phyloP scores from a whole-genome alignment of 2,888 invertebrate species.

The Brachyopa scutellaris region DNA sequence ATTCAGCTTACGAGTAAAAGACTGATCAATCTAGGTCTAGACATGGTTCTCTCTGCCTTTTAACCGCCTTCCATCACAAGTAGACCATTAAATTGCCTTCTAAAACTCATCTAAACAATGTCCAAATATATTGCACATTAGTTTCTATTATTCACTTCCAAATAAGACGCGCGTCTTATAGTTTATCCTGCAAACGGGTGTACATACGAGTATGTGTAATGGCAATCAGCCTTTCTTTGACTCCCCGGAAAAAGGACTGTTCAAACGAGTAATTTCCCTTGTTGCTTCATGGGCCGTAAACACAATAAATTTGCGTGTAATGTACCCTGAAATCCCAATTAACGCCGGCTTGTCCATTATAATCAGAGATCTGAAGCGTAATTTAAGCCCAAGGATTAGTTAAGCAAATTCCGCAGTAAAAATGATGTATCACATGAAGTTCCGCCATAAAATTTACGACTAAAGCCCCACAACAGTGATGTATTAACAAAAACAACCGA shows the following conservation, averaged over 20 bases:
- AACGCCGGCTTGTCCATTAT: conserved; percentile 57
- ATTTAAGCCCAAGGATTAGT: conserved; percentile 57
- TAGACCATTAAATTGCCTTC: not conserved
- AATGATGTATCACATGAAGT: conserved; percentile 58
- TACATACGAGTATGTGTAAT: not conserved
- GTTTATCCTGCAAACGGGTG: no score
- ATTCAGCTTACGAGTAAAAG: no score
- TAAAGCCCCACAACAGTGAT: conserved; percentile 23
- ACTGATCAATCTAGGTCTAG: no score
- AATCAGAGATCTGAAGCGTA: conserved; percentile 50
- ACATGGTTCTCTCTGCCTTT: no score
- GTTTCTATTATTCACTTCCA: not conserved
- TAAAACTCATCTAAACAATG: not conserved
- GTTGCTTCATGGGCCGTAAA: conserved; percentile 54
- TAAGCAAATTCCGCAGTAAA: conserved; percentile 34
- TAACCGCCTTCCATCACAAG: no score
- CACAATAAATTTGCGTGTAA: conserved; percentile 50
- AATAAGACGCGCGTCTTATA: no score
- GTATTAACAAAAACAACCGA: conserved; percentile 23
- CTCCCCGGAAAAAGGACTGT: not conserved
- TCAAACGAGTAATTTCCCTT: conserved; percentile 32
- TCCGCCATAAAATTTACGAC: conserved; percentile 46
- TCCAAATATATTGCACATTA: not conserved
- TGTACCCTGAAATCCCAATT: conserved; percentile 64
- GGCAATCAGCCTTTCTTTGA: not conserved